Evolutionary conservation across 2,113 vertebrate species (phyloP).

Genomic region (Xiphophorus maculatus): DNA sequence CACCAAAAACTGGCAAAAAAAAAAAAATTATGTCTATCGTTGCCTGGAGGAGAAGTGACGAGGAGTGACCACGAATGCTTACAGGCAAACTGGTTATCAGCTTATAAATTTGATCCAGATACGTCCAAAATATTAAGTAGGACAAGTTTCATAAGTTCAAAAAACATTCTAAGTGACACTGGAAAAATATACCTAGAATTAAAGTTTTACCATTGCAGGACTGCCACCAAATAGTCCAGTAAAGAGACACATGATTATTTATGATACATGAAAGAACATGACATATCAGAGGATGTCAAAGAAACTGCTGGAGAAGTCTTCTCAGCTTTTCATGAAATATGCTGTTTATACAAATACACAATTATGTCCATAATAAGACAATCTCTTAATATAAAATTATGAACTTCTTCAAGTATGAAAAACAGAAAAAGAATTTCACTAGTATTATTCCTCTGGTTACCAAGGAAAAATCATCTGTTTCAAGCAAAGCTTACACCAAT

Average conservation of each 20-base stretch:
- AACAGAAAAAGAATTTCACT: too few relatives aligned
- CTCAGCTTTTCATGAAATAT: too few relatives aligned
- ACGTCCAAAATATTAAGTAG: slow-evolving; percentile 42
- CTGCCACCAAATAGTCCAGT: background rate
- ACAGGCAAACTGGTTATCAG: slow-evolving; percentile 45
- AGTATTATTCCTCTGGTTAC: too few relatives aligned
- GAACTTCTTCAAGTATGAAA: too few relatives aligned
- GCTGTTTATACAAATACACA: too few relatives aligned
- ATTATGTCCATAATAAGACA: too few relatives aligned
- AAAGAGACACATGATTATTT: background rate
- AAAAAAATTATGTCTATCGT: slow-evolving; percentile 34
- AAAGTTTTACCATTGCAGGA: background rate
- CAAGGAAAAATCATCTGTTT: too few relatives aligned
- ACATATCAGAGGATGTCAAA: too few relatives aligned
- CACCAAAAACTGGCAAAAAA: slow-evolving; percentile 13
- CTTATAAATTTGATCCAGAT: slow-evolving; percentile 52
- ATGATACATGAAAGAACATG: too few relatives aligned
- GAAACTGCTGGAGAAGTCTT: too few relatives aligned
- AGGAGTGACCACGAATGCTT: slow-evolving; percentile 17
- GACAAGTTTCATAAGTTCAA: slow-evolving; percentile 23
- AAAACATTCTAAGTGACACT: background rate
- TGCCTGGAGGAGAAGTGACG: slow-evolving; percentile 18
- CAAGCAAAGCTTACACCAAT: too few relatives aligned
- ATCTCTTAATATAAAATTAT: too few relatives aligned
- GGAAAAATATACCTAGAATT: background rate